Conservation (phyloP, 2,888 invertebrate genomes). For the Mythimna impura region DNA sequence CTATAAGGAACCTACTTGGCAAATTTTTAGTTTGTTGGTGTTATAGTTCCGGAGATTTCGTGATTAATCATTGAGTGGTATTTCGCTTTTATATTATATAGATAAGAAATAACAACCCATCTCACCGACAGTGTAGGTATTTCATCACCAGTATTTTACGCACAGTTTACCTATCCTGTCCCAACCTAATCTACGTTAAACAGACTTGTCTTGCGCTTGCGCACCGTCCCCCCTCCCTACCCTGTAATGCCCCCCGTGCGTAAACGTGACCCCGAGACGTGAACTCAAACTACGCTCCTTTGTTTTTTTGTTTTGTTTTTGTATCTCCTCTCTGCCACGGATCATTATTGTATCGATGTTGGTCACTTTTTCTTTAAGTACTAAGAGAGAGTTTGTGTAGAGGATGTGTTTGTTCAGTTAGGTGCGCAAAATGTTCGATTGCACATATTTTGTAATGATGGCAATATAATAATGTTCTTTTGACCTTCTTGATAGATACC, state of each 20-base stretch:
- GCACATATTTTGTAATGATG: neutral
- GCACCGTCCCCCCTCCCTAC: conserved; percentile 64
- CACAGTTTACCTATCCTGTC: conserved; percentile 53
- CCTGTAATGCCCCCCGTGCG: conserved; percentile 85
- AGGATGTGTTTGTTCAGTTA: neutral
- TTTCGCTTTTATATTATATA: too few relatives aligned
- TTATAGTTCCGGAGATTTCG: too few relatives aligned
- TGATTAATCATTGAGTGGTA: too few relatives aligned
- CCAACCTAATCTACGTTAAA: conserved; percentile 61
- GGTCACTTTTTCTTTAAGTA: conserved; percentile 29
- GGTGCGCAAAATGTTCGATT: neutral
- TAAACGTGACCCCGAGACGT: conserved; percentile 87
- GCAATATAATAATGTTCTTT: neutral
- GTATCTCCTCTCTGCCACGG: conserved; percentile 64
- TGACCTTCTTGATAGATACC: too few relatives aligned
- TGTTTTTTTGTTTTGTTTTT: conserved; percentile 71
- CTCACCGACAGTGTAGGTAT: too few relatives aligned
- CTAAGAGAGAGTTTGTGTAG: neutral
- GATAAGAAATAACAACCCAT: too few relatives aligned
- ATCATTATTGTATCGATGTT: conserved; percentile 61
- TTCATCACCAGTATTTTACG: too few relatives aligned
- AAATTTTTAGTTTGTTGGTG: too few relatives aligned
- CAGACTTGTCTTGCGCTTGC: conserved; percentile 80
- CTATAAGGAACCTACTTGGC: too few relatives aligned
- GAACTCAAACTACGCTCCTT: conserved; percentile 80